Conservation (phyloP, 1,140 invertebrate species). For the Halictus rubicundus region DNA sequence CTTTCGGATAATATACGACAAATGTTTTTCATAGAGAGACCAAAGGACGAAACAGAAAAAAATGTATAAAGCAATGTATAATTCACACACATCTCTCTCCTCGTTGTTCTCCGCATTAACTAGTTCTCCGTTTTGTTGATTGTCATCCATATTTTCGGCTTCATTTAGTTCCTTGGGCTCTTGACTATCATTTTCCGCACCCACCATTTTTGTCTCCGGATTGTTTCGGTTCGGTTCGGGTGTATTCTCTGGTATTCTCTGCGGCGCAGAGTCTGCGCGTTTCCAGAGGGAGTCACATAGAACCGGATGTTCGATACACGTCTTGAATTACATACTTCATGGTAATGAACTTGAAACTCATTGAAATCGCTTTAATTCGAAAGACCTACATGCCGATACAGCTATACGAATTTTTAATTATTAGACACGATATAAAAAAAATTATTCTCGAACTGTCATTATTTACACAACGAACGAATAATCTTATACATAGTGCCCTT, state of each 20-base stretch:
- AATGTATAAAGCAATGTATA: background rate
- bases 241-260: too few species aligned
- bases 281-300: conserved; percentile 31
- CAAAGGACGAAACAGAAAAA: conserved; percentile 4
- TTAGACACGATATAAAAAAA: too few species aligned
- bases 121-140: conserved; percentile 64
- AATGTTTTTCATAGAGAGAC: background rate
- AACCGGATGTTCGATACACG: conserved; percentile 32
- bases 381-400: too few species aligned
- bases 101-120: conserved; percentile 58
- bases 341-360: background rate
- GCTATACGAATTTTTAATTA: too few species aligned
- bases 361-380: background rate
- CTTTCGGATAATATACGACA: conserved; percentile 8
- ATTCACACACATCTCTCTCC: conserved; percentile 65
- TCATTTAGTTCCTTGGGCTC: conserved; percentile 50
- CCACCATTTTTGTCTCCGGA: conserved; percentile 56
- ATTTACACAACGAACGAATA: too few species aligned
- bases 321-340: conserved; percentile 3
- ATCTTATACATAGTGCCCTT: too few species aligned
- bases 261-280: too few species aligned
- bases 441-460: too few species aligned
- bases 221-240: conserved; percentile 5
- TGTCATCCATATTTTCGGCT: conserved; percentile 58
- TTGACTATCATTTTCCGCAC: conserved; percentile 49